Percentiles rank a stretch among this genome's conserved stretches.
Evolutionary conservation across 2,797 vertebrate species (phyloP).

Genomic region (Xenopus petersii): DNA sequence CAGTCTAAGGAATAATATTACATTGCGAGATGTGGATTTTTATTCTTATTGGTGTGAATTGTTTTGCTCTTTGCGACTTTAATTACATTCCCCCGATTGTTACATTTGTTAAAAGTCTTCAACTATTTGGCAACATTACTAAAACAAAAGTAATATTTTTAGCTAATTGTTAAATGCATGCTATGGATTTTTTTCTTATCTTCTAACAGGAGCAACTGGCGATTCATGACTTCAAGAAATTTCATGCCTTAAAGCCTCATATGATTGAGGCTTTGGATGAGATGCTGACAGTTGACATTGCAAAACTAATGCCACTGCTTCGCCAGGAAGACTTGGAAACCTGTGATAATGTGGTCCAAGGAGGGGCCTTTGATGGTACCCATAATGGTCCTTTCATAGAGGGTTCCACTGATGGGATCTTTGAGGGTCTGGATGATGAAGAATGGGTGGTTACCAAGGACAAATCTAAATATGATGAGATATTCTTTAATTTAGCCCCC

Average conservation of each 20-base stretch:
- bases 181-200: background rate
- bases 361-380: slow-evolving; percentile 83
- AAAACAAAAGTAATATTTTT: too few relatives aligned
- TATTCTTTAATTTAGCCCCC: slow-evolving; percentile 90
- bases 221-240: slow-evolving; percentile 86
- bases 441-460: slow-evolving; percentile 91
- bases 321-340: slow-evolving; percentile 86
- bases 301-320: slow-evolving; percentile 88
- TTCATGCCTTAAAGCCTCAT: slow-evolving; percentile 82
- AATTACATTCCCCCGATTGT: too few relatives aligned
- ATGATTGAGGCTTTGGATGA: slow-evolving; percentile 82
- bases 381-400: slow-evolving; percentile 82
- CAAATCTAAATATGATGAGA: slow-evolving; percentile 93
- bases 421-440: slow-evolving; percentile 61
- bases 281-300: slow-evolving; percentile 78
- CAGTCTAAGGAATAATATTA: too few relatives aligned
- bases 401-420: slow-evolving; percentile 69
- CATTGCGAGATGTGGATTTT: too few relatives aligned
- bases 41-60: too few relatives aligned
- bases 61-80: too few relatives aligned
- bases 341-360: slow-evolving; percentile 75
- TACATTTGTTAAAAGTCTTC: too few relatives aligned
- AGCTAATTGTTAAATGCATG: too few relatives aligned
- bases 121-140: too few relatives aligned
- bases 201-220: slow-evolving; percentile 78